Evolutionary conservation across 2,797 vertebrate genomes (phyloP).

Genomic region (Threskiornis aethiopicus): DNA sequence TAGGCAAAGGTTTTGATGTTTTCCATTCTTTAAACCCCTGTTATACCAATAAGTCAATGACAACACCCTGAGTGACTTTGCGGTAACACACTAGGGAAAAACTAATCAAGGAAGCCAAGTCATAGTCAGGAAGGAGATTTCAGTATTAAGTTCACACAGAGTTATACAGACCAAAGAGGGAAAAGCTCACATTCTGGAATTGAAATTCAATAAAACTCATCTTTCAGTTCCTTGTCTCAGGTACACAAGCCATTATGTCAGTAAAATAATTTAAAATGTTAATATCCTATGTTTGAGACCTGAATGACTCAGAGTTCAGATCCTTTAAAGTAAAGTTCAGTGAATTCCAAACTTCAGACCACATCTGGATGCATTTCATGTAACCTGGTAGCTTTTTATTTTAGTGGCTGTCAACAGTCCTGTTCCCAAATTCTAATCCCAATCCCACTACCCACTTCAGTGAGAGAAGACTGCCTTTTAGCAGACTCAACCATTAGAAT

Average conservation of each 20-base stretch:
- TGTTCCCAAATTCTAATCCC: background rate
- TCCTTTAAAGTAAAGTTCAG: background rate
- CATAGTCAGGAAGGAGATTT: background rate
- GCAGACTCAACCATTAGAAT: background rate
- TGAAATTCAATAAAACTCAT: background rate
- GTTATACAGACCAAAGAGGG: background rate
- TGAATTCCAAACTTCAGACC: background rate
- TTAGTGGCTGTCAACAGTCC: background rate
- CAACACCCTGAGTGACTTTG: background rate
- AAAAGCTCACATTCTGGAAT: background rate
- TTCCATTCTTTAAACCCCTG: background rate
- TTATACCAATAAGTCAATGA: background rate
- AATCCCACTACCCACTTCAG: background rate
- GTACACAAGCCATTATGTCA: background rate
- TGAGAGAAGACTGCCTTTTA: background rate
- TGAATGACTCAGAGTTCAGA: background rate
- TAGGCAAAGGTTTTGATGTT: background rate
- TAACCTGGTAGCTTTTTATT: background rate
- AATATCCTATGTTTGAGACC: background rate
- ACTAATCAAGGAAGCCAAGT: background rate
- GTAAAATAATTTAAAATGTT: background rate
- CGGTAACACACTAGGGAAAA: background rate
- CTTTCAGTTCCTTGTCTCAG: background rate
- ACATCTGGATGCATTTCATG: background rate
- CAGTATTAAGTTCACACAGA: background rate